These are phyloP conservation scores for Tridacna crocea DNA, from an alignment of 2,888 invertebrate genomes.

Conservation along the genomic window DNA sequence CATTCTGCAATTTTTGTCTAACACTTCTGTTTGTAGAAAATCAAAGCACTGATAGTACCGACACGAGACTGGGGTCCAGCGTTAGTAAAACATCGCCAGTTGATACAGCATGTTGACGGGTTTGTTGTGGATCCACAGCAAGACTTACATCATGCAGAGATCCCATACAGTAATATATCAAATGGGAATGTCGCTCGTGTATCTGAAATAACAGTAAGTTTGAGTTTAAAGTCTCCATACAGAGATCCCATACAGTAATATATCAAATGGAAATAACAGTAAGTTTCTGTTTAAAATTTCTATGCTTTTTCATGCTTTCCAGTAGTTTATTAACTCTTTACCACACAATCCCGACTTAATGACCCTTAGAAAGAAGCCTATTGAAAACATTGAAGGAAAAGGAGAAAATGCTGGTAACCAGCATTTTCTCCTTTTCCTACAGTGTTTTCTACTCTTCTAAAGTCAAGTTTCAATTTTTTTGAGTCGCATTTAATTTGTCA, in stretches of 20 bases:
- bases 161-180: conserved; percentile 45
- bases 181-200: conserved; percentile 11
- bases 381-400: too few species aligned
- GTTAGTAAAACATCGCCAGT: conserved; percentile 70
- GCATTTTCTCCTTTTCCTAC: too few species aligned
- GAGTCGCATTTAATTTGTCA: too few species aligned
- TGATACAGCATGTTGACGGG: conserved; percentile 72
- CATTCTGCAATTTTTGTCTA: too few species aligned
- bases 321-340: too few species aligned
- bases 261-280: conserved; percentile 34
- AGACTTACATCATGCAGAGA: conserved; percentile 22
- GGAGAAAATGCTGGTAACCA: too few species aligned
- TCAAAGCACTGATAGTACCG: conserved; percentile 66
- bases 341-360: too few species aligned
- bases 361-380: too few species aligned
- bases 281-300: conserved; percentile 10
- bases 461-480: too few species aligned
- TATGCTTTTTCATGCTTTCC: too few species aligned
- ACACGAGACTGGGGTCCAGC: conserved; percentile 77
- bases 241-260: conserved; percentile 42
- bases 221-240: background rate
- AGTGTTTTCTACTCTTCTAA: too few species aligned
- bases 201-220: conserved; percentile 32
- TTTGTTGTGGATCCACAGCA: conserved; percentile 70
- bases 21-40: conserved; percentile 60